phyloP scores from a whole-genome alignment of 2,888 invertebrate species.

The Sisyra terminalis region DNA sequence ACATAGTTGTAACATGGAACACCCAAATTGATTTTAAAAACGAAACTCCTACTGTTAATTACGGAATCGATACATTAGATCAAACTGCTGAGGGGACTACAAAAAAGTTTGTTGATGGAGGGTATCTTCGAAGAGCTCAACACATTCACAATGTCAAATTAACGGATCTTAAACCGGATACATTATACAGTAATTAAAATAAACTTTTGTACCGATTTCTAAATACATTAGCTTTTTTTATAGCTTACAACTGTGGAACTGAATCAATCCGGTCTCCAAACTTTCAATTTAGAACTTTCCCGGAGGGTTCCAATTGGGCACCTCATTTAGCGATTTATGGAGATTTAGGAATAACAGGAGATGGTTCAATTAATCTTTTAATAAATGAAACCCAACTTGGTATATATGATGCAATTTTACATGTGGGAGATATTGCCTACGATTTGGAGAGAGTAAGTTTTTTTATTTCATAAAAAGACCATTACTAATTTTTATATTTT shows the following conservation, averaged over 20 bases:
- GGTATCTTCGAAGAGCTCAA: slow-evolving; percentile 34
- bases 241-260: slow-evolving; percentile 60
- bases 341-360: slow-evolving; percentile 76
- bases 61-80: slow-evolving; percentile 35
- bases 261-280: slow-evolving; percentile 54
- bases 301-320: slow-evolving; percentile 45
- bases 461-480: neutral
- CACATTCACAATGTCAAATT: slow-evolving; percentile 55
- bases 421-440: slow-evolving; percentile 82
- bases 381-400: slow-evolving; percentile 59
- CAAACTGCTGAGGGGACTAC: slow-evolving; percentile 32
- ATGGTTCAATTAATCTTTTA: slow-evolving; percentile 53
- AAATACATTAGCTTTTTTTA: slow-evolving; percentile 8
- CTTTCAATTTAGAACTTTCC: slow-evolving; percentile 52
- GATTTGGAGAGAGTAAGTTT: slow-evolving; percentile 51
- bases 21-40: slow-evolving; percentile 41
- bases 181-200: slow-evolving; percentile 34
- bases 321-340: slow-evolving; percentile 68
- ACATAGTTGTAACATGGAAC: slow-evolving; percentile 59
- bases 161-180: slow-evolving; percentile 33
- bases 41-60: slow-evolving; percentile 39
- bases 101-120: slow-evolving; percentile 49
- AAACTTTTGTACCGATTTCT: slow-evolving; percentile 4
- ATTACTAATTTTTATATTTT: neutral
- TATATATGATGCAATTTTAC: slow-evolving; percentile 61